phyloP scores from a whole-genome alignment of 30 jellyfish, hydroid and myxozoan species.

The Aurelia sp. region DNA sequence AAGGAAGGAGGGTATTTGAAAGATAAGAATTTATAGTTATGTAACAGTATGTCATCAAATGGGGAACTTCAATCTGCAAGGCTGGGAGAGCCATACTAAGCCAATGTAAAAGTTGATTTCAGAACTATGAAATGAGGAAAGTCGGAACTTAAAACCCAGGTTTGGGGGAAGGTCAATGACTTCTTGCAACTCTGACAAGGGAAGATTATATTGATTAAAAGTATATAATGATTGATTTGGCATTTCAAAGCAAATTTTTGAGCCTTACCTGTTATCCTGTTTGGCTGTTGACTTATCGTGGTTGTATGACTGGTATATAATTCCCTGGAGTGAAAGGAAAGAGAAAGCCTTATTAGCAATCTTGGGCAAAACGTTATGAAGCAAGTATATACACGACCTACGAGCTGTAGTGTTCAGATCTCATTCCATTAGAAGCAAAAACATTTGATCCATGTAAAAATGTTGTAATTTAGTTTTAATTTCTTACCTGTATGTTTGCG shows the following conservation, averaged over 20 bases:
- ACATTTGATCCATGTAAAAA: too few relatives aligned
- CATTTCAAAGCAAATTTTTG: not conserved
- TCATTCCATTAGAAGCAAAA: too few relatives aligned
- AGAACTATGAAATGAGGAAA: not conserved
- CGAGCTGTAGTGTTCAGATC: too few relatives aligned
- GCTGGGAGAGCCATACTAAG: too few relatives aligned
- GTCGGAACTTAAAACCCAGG: not conserved
- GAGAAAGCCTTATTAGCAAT: too few relatives aligned
- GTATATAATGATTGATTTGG: not conserved
- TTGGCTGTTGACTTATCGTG: slow-evolving; percentile 7
- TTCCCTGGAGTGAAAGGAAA: not conserved
- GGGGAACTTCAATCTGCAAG: too few relatives aligned
- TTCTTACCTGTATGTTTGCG: slow-evolving; percentile 67
- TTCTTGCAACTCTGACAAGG: too few relatives aligned
- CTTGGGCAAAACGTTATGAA: too few relatives aligned
- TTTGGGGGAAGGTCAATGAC: not conserved
- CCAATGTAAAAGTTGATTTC: not conserved
- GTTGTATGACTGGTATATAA: slow-evolving; percentile 10
- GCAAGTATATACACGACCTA: too few relatives aligned
- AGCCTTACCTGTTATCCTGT: slow-evolving; percentile 40
- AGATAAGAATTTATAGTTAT: too few relatives aligned
- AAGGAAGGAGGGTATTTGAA: too few relatives aligned
- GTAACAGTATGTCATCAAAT: not conserved
- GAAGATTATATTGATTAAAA: not conserved
- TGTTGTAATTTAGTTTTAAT: not conserved